Evolutionary conservation across 1,140 invertebrate genomes (phyloP), one percentile per base, ranked within the genome.

Genomic region (Ruditapes philippinarum): DNA sequence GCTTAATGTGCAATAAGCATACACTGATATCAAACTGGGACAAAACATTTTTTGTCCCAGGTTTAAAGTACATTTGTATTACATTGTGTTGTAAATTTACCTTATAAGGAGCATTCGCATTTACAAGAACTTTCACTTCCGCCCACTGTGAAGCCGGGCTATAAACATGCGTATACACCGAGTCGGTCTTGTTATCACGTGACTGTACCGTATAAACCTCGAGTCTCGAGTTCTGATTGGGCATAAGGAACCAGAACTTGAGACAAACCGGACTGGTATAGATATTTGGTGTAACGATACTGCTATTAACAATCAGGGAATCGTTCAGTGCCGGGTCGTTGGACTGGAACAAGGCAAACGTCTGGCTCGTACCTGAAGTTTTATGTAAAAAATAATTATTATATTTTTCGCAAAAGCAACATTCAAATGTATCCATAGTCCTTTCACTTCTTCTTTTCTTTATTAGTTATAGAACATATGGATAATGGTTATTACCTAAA

Each of bases 171-270:
- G 31, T 7, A 28, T 49, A 85, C 42, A 85, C 33, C 33, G 57
- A 25, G 12, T 9, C 54, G 31, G 42, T 22, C 1, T 11, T 38
- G 49, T 85, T 85, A 28, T 19, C 40, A 22, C 19, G n/a, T n/a
- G 12, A 7, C 0, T 38, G 19, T 25, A 54, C 33, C 0, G 70
- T 22, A 42, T 54, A 74, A 0, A 85, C 82, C 9, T 54, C 42
- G 33, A 85, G 33, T 36, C 33, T 70, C 25, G 82, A 85, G 68
- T 85, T 85, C 51, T 85, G 65, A 42, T 85, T 85, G 11, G 82
- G 82, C 82, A 85, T 85, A 3, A 85, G 70, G 38, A 51, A 85
- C 82, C 82, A 85, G 45, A 85, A 85, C 33, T 54, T 74, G 11
- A 85, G 62, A 33, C 82, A 85, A 9, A 68, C 68, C 28, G 54